Base-by-base conservation (phyloP, 2,113 vertebrate species). In the Grus americana region DNA sequence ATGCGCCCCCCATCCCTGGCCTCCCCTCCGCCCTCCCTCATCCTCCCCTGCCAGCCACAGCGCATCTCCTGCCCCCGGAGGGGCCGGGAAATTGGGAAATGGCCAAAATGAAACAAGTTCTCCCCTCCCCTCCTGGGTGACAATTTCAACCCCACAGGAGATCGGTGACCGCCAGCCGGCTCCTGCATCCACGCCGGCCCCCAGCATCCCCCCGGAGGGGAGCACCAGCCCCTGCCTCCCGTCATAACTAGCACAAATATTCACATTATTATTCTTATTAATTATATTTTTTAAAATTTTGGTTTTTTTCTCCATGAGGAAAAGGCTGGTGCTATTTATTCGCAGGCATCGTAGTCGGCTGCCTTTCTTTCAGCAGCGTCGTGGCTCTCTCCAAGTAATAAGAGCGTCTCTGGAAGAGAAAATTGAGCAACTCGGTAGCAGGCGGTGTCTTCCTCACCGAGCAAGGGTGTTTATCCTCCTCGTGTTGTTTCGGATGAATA, bases 51-150 rank as follows among this genome's bases (percentile, higher is more conserved):
- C 24, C 47, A 24, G 34, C 44, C 10, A 7, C 75, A 8, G 46
- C 7, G 2, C 74, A 7, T 36, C 80, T 38, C 47, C 50, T 71
- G 24, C 70, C 57, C 80, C 70, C 2, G 2, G 86, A 74, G 88
- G 9, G 44, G 20, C 71, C 10, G n/a, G 50, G 79, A 95, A 95
- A 92, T 85, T 90, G 80, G 88, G 93, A 75, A 87, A 7, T 0
- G 2, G 95, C 94, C 86, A 85, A 75, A 89, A 95, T 82, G 81
- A 94, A 80, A 95, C 95, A 59, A 91, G 92, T 96, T 89, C 50
- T 49, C 32, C 62, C 59, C 73, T 93, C 73, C 50, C 73, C 88
- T 94, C 92, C 88, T 4, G 80, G 70, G 85, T 92, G 95, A 86
- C 93, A 96, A 92, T 96, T 96, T n/a, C 86, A 84, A 34, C 5